Percentiles rank a stretch among this genome's conserved stretches.
Evolutionary conservation across 2,888 invertebrate species (phyloP).

Genomic region (Mimachlamys varia): DNA sequence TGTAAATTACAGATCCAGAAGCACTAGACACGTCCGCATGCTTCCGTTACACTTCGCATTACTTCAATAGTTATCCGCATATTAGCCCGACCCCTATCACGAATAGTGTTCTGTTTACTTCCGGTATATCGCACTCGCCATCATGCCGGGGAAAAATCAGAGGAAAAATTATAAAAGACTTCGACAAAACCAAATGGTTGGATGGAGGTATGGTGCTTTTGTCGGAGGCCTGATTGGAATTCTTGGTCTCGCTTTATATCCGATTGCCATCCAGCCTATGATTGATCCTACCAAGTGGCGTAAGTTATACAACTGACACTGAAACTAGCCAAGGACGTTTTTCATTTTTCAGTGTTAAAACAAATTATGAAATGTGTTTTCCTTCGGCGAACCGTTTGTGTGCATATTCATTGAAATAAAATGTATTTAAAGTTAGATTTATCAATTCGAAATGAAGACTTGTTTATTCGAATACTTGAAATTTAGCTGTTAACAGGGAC

Average conservation of each 20-base stretch:
- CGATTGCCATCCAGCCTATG: conserved; percentile 86
- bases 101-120: neutral
- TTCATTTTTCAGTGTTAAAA: too few species aligned
- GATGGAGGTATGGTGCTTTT: conserved; percentile 84
- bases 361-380: too few species aligned
- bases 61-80: neutral
- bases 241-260: conserved; percentile 84
- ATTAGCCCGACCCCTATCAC: neutral
- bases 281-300: conserved; percentile 86
- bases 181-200: conserved; percentile 60
- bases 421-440: too few species aligned
- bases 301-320: conserved; percentile 80
- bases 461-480: too few species aligned
- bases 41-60: too few species aligned
- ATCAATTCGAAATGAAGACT: too few species aligned
- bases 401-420: too few species aligned
- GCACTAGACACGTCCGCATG: too few species aligned
- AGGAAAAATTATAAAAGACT: neutral
- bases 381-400: too few species aligned
- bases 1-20: too few species aligned
- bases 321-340: too few species aligned
- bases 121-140: neutral
- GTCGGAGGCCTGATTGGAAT: conserved; percentile 84
- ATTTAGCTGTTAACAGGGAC: too few species aligned
- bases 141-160: neutral